phyloP scores from a whole-genome alignment of 2,113 vertebrate genomes.

The Platysteira castanea region DNA sequence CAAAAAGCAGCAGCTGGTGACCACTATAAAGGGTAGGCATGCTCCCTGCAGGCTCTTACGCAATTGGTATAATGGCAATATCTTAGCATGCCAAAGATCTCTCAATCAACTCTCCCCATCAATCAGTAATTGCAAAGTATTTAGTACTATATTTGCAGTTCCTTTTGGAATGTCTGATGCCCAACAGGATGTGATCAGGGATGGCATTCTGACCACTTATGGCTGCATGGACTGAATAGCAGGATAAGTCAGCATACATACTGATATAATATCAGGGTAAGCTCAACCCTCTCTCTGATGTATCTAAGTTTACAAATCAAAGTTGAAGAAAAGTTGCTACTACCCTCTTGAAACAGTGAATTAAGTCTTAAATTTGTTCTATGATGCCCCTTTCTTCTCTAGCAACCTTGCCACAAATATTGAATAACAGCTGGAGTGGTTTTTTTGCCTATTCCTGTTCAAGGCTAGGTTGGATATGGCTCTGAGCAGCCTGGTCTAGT shows the following conservation, averaged over 20 bases:
- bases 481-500: not conserved
- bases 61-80: not conserved
- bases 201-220: accelerated
- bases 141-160: not conserved
- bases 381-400: not conserved
- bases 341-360: not conserved
- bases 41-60: not conserved
- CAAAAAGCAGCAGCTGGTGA: not conserved
- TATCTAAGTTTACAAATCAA: not conserved
- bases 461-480: not conserved
- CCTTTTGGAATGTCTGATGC: not conserved
- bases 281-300: not conserved
- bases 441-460: not conserved
- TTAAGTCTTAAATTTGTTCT: not conserved
- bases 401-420: not conserved
- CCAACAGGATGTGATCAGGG: not conserved
- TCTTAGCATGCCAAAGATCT: not conserved
- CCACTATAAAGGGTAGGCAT: not conserved
- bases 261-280: not conserved
- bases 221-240: not conserved
- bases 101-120: not conserved
- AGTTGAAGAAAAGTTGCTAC: not conserved
- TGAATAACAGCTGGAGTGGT: not conserved
- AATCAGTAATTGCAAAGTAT: not conserved
- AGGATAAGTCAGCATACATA: not conserved